Evolutionary conservation across 2,113 vertebrate genomes (phyloP), one percentile per base, ranked within the genome.

Genomic region (Malurus cyaneus): DNA sequence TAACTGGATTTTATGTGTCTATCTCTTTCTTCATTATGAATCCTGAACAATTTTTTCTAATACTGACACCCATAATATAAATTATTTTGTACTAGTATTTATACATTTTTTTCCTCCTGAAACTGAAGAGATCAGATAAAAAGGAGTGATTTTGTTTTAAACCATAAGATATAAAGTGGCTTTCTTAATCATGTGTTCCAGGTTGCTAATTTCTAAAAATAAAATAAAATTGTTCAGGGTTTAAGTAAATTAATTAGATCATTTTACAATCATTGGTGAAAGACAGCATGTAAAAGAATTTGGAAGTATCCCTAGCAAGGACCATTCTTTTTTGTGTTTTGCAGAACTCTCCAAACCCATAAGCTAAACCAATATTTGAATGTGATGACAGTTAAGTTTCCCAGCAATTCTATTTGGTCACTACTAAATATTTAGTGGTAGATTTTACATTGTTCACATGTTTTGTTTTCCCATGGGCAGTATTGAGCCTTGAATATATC

Each of bases 381-480:
- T 71, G 86, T 81, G 86, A 93, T 96, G 86, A 93, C 90, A 91
- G 94, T 88, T 77, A 82, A n/a, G 73, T 89, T 83, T 89, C 78
- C 59, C 44, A 80, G 80, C 52, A 92, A 73, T 82, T 91, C 82
- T 66, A 1, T 94, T 92, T 92, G 83, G 44, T 50, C 53, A 34
- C 18, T 77, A 39, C 81, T 86, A 83, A 85, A 66, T 86, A 65
- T 77, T 86, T 94, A 87, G 70, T 73, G 66, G 84, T 87, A 83
- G 52, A 57, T 93, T 93, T 95, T 88, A 84, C 69, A 28, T 93
- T 95, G 69, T 87, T 95, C 54, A 39, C 29, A n/a, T 92, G 66
- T 80, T 95, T 90, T 85, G 36, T 81, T 95, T 95, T 89, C 69
- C 92, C 65, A 54, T 84, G 73, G 91, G 80, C 78, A 41, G n/a